A percentile compares a stretch with the other conserved stretches of the same genome.
Evolutionary conservation across 2,797 vertebrate genomes (phyloP).

Genomic region (Bovichtus variegatus): DNA sequence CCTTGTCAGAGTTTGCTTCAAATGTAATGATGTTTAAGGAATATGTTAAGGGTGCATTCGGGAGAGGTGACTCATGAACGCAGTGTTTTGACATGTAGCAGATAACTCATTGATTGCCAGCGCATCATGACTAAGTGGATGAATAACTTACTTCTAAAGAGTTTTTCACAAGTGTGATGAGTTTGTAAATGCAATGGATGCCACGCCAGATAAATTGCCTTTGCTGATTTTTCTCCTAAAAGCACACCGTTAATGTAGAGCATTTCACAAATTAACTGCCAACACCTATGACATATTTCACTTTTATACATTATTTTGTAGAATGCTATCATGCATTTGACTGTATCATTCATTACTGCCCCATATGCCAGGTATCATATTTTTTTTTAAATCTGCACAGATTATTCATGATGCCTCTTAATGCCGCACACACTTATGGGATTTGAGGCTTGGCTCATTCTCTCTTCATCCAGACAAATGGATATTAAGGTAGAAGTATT

Average conservation of each 20-base stretch:
- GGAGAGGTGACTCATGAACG: constrained; percentile 38
- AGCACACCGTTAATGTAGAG: neutral
- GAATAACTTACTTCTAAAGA: constrained; percentile 15
- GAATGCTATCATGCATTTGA: neutral
- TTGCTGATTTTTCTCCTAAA: neutral
- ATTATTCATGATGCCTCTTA: constrained; percentile 22
- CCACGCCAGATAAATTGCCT: constrained; percentile 20
- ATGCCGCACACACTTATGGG: constrained; percentile 18
- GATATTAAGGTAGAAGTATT: constrained; percentile 24
- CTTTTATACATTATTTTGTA: neutral
- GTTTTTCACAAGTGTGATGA: constrained; percentile 13
- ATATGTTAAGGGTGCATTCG: constrained; percentile 13
- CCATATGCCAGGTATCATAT: neutral
- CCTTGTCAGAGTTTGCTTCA: constrained; percentile 56
- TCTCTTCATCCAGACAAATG: constrained; percentile 28
- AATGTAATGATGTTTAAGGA: constrained; percentile 44
- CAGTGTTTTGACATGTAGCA: constrained; percentile 47
- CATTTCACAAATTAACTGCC: neutral
- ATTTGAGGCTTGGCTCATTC: constrained; percentile 26
- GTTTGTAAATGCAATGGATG: constrained; percentile 3
- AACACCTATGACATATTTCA: neutral
- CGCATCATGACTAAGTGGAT: constrained; percentile 18
- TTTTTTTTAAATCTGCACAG: constrained; percentile 9
- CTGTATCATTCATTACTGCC: neutral
- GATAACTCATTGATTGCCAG: constrained; percentile 40